A percentile compares a stretch with the other conserved stretches of the same genome.
These are phyloP conservation scores for Lithophane ornitopus DNA, from an alignment of 2,888 invertebrate species.

Conservation along the genomic window DNA sequence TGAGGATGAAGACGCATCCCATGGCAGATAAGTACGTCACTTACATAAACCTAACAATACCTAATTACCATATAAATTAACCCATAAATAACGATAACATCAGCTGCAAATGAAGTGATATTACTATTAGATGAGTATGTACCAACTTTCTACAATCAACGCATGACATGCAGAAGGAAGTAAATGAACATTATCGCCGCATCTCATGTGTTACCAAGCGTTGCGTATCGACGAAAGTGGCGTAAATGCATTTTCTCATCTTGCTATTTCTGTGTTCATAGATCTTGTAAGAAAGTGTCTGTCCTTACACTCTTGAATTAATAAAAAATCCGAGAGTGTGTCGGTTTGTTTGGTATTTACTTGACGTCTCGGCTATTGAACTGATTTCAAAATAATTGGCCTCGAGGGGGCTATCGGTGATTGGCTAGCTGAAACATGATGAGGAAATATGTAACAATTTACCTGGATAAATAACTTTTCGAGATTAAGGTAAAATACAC, in stretches of 20 bases:
- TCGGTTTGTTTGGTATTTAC: background rate
- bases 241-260: slow-evolving; percentile 69
- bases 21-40: background rate
- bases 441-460: background rate
- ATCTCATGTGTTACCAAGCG: slow-evolving; percentile 75
- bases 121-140: slow-evolving; percentile 14
- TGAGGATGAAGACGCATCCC: background rate
- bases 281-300: slow-evolving; percentile 28
- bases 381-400: background rate
- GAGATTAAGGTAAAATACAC: background rate
- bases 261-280: slow-evolving; percentile 49
- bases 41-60: slow-evolving; percentile 30
- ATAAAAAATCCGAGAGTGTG: background rate
- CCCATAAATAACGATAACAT: slow-evolving; percentile 38
- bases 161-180: slow-evolving; percentile 63
- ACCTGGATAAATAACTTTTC: background rate
- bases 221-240: slow-evolving; percentile 76
- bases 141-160: slow-evolving; percentile 62
- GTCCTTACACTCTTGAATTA: background rate
- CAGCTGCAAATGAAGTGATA: slow-evolving; percentile 41
- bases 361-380: background rate
- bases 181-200: slow-evolving; percentile 65
- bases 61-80: slow-evolving; percentile 46
- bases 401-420: background rate
- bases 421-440: background rate